Conservation (phyloP, 2,113 vertebrate species). For the Malaclemys terrapin region DNA sequence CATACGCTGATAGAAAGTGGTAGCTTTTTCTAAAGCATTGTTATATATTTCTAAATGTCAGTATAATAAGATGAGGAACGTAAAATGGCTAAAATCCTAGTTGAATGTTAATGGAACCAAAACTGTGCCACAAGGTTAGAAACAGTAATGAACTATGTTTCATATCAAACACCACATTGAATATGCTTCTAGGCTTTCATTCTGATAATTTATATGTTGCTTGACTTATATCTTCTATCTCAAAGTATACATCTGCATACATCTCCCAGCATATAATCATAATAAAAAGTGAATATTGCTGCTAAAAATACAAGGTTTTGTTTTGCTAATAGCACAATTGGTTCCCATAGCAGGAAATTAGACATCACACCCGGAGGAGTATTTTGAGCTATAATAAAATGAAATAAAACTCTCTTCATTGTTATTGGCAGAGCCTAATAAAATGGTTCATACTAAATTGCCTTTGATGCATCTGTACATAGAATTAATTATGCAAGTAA, state of each 20-base stretch:
- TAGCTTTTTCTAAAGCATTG: neutral
- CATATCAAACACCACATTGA: constrained; percentile 50
- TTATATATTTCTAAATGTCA: neutral
- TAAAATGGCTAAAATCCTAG: constrained; percentile 13
- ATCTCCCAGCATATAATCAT: constrained; percentile 26
- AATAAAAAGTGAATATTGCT: constrained; percentile 55
- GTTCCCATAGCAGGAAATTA: constrained; percentile 67
- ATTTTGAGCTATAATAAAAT: constrained; percentile 65
- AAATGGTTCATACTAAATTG: constrained; percentile 63
- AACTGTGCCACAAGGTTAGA: constrained; percentile 24
- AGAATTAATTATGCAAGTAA: constrained; percentile 71
- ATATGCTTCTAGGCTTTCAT: constrained; percentile 56
- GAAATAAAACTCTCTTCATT: constrained; percentile 67
- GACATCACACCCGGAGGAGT: constrained; percentile 55
- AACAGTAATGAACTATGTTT: constrained; percentile 47
- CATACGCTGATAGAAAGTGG: neutral
- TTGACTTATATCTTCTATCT: constrained; percentile 35
- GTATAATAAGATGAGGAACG: neutral
- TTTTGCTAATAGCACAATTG: constrained; percentile 66
- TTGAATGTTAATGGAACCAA: constrained; percentile 47
- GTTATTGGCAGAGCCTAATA: constrained; percentile 59
- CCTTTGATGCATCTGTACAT: constrained; percentile 39
- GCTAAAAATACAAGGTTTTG: constrained; percentile 54
- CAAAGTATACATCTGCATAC: neutral
- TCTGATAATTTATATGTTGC: constrained; percentile 55